Evolutionary conservation across 2,888 invertebrate genomes (phyloP).

Genomic region (Drosophila monieri): DNA sequence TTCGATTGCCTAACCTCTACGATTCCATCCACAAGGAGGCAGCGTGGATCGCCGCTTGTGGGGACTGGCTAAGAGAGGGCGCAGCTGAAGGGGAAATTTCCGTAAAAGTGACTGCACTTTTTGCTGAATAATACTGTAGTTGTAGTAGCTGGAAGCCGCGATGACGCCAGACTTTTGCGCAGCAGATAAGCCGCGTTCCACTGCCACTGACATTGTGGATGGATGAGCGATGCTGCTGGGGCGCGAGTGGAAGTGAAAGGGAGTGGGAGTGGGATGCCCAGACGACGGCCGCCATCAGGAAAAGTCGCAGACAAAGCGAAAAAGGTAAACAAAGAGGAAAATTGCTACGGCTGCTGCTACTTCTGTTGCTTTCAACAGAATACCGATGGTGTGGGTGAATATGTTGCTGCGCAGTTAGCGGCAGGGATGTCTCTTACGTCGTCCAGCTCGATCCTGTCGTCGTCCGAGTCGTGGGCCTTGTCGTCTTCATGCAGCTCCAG

Average conservation of each 20-base stretch:
- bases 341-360: constrained; percentile 31
- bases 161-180: constrained; percentile 70
- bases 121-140: constrained; percentile 52
- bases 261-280: constrained; percentile 24
- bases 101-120: constrained; percentile 22
- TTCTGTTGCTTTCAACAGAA: constrained; percentile 9
- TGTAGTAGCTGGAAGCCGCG: constrained; percentile 2
- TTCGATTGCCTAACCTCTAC: constrained; percentile 60
- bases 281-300: constrained; percentile 23
- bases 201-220: constrained; percentile 17
- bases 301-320: constrained; percentile 50
- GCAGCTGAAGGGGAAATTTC: constrained; percentile 10
- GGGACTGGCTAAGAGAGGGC: background rate
- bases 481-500: constrained; percentile 93
- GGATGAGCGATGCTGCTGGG: constrained; percentile 7
- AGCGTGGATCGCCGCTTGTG: constrained; percentile 1
- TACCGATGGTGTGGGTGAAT: constrained; percentile 11
- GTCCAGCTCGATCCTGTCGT: constrained; percentile 94
- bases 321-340: constrained; percentile 70
- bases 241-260: constrained; percentile 1
- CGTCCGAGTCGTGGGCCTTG: constrained; percentile 89
- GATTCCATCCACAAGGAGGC: constrained; percentile 34
- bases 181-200: constrained; percentile 66
- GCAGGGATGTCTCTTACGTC: constrained; percentile 87
- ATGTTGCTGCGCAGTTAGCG: constrained; percentile 61